Conservation (phyloP, 2,888 invertebrate species). For the Amblyjoppa fuscipennis region DNA sequence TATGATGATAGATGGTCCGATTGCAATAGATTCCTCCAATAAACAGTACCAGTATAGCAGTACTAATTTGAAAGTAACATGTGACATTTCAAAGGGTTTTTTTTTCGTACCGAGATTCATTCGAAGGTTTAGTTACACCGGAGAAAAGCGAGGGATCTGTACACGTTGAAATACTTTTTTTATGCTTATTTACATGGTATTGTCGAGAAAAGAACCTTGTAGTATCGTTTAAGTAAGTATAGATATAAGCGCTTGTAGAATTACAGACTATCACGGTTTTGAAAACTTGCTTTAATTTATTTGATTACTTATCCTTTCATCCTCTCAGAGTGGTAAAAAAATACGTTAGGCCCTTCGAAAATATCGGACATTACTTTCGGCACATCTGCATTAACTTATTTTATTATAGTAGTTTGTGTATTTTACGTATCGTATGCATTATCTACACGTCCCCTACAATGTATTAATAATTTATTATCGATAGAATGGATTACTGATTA, state of each 20-base stretch:
- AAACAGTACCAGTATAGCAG: slow-evolving; percentile 19
- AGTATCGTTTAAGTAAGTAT: slow-evolving; percentile 5
- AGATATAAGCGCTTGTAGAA: slow-evolving; percentile 37
- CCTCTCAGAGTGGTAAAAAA: slow-evolving; percentile 71
- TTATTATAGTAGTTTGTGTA: slow-evolving; percentile 40
- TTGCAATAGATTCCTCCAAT: slow-evolving; percentile 17
- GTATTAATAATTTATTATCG: slow-evolving; percentile 23
- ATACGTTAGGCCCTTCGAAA: slow-evolving; percentile 74
- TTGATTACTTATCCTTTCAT: slow-evolving; percentile 41
- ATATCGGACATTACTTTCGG: slow-evolving; percentile 74
- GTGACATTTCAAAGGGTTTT: slow-evolving; percentile 69
- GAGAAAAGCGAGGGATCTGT: slow-evolving; percentile 38
- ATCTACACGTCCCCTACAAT: slow-evolving; percentile 19
- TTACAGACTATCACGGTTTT: slow-evolving; percentile 54
- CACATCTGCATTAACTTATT: slow-evolving; percentile 60
- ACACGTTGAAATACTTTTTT: slow-evolving; percentile 46
- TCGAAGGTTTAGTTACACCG: slow-evolving; percentile 27
- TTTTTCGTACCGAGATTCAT: slow-evolving; percentile 37
- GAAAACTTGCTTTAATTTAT: slow-evolving; percentile 47
- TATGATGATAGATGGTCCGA: slow-evolving; percentile 38
- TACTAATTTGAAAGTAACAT: slow-evolving; percentile 67
- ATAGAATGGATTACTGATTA: slow-evolving; percentile 39
- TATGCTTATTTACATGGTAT: slow-evolving; percentile 51
- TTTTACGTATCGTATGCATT: slow-evolving; percentile 30
- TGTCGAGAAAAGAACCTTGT: slow-evolving; percentile 5